Percentiles rank a stretch among this genome's conserved stretches.
phyloP scores from a whole-genome alignment of 1,140 invertebrate genomes.

The Drosophila ohnishii region DNA sequence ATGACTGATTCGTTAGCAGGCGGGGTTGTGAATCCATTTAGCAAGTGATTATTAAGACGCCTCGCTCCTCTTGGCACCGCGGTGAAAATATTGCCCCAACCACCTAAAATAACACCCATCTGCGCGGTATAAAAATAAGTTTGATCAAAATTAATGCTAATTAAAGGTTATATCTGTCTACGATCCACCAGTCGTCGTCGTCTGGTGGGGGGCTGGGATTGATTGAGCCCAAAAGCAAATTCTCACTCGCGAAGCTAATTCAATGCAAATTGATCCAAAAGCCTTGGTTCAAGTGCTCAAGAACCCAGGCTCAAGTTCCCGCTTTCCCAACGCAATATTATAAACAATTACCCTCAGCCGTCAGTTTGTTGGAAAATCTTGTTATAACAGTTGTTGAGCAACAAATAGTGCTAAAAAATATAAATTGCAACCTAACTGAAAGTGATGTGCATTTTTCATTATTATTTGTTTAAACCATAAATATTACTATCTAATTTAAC shows the following conservation, averaged over 20 bases:
- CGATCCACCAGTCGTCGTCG: background rate
- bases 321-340: constrained; percentile 29
- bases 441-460: background rate
- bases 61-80: constrained; percentile 51
- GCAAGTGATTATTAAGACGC: constrained; percentile 70
- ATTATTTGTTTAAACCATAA: background rate
- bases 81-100: constrained; percentile 29
- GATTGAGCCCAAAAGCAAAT: constrained; percentile 20
- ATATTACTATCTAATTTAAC: background rate
- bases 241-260: constrained; percentile 40
- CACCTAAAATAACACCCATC: constrained; percentile 43
- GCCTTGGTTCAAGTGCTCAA: constrained; percentile 52
- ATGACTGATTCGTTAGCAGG: constrained; percentile 69
- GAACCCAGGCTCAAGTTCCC: constrained; percentile 7
- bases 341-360: constrained; percentile 40
- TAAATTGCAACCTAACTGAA: background rate
- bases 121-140: constrained; percentile 65
- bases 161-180: constrained; percentile 59
- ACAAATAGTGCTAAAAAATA: background rate
- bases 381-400: background rate
- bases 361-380: constrained; percentile 12
- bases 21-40: constrained; percentile 54
- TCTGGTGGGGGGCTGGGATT: background rate
- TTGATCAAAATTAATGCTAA: constrained; percentile 65
- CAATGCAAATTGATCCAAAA: constrained; percentile 65